Evolutionary conservation across 2,888 invertebrate species (phyloP).

Genomic region (Euclidia mi): DNA sequence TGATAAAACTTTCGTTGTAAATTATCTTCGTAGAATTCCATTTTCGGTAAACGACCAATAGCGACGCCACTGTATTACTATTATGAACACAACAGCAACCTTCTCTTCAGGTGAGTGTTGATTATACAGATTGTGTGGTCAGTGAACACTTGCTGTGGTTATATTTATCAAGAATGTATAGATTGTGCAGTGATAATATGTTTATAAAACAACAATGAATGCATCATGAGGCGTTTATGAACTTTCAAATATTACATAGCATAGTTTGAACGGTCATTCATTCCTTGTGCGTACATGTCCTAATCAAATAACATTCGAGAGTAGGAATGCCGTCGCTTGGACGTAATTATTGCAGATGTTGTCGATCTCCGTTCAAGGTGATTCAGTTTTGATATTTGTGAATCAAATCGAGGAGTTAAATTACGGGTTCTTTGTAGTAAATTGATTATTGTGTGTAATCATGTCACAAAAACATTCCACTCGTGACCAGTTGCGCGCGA

Average conservation of each 20-base stretch:
- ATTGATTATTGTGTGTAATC: conserved; percentile 6
- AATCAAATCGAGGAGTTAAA: neutral
- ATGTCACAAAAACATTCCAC: conserved; percentile 17
- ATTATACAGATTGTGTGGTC: conserved; percentile 16
- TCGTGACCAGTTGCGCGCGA: conserved; percentile 28
- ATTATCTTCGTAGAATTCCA: too few relatives aligned
- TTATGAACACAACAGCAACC: conserved; percentile 64
- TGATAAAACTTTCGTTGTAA: conserved; percentile 24
- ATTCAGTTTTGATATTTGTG: conserved; percentile 17
- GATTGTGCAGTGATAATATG: neutral
- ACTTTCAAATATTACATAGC: neutral
- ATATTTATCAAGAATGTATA: neutral
- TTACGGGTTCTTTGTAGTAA: neutral
- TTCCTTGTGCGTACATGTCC: neutral
- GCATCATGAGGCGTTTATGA: neutral
- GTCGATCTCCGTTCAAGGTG: conserved; percentile 26
- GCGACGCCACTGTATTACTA: conserved; percentile 28
- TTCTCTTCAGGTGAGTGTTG: conserved; percentile 53
- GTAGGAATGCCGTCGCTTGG: conserved; percentile 18
- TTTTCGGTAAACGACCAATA: conserved; percentile 25
- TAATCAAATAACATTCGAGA: conserved; percentile 23
- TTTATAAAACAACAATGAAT: neutral
- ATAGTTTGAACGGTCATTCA: conserved; percentile 29
- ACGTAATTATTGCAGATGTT: conserved; percentile 10
- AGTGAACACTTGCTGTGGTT: conserved; percentile 12